Evolutionary conservation across 2,888 invertebrate species (phyloP).

Genomic region (Copidosoma aretas): DNA sequence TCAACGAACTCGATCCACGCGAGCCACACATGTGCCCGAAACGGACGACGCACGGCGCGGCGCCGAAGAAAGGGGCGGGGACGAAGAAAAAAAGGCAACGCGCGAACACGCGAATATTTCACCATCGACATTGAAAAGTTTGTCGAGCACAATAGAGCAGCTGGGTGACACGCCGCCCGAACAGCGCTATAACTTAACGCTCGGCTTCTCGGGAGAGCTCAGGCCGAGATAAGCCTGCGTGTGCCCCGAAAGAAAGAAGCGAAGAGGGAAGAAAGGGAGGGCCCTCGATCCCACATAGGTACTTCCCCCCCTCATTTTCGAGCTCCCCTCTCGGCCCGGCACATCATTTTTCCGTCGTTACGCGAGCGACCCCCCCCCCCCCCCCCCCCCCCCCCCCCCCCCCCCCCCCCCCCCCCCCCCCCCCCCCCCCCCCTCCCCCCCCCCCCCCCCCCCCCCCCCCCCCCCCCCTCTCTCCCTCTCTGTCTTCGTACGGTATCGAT

Average conservation of each 20-base stretch:
- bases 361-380: background rate
- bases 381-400: too few relatives aligned
- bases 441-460: too few relatives aligned
- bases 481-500: too few relatives aligned
- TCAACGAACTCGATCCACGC: too few relatives aligned
- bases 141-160: conserved; percentile 54
- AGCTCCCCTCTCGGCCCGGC: background rate
- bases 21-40: too few relatives aligned
- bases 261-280: background rate
- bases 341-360: conserved; percentile 20
- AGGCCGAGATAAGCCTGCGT: too few relatives aligned
- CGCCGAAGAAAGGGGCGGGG: background rate
- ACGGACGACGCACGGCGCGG: too few relatives aligned
- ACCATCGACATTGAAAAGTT: conserved; percentile 58
- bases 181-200: conserved; percentile 59
- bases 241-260: too few relatives aligned
- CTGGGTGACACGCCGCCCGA: conserved; percentile 58
- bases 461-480: too few relatives aligned
- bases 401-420: too few relatives aligned
- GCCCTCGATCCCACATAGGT: background rate
- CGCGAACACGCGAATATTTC: conserved; percentile 51
- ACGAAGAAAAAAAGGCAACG: conserved; percentile 46
- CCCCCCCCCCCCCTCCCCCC: too few relatives aligned
- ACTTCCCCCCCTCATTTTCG: background rate
- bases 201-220: conserved; percentile 40